Base-by-base conservation (phyloP, 2,797 vertebrate species). In the Agapornis canus region DNA sequence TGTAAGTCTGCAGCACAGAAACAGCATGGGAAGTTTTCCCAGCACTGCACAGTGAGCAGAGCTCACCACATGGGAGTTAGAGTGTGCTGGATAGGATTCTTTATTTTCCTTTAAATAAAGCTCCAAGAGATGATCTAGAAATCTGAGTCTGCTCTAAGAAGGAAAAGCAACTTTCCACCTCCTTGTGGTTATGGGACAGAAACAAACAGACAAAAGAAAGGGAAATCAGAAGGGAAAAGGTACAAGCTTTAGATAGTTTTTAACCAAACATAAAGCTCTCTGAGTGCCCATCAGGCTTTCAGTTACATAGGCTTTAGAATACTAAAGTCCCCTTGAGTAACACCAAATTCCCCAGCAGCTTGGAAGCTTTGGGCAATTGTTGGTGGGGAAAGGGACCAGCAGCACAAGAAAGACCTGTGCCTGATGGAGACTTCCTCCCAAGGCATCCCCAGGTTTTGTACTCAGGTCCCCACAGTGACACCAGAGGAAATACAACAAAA, bases 361-460 rank as follows among this genome's bases (percentile, higher is more conserved):
- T 15, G 3, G 31, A 31, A 84, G 12, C 5, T 85, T 56, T 63
- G 22, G 6, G 18, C 6, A 21, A 63, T 66, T 49, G 14, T 6
- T 39, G 4, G 2, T 40, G 4, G 16, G 25, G 14, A 39, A 80
- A 60, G 4, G 6, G 10, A 52, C 9, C 6, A 5, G 7, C 5
- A 71, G 5, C 2, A 10, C 3, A 1, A n/a, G 2, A 7, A 65
- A 80, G 17, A 64, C n/a, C 32, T 2, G 1, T 10, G 0, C 17
- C 40, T 4, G 1, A 13, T 2, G 1, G 18, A 49, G 2, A 63
- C 5, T 13, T 77, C 12, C 32, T 2, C 21, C 45, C 27, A 22
- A 29, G 25, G 4, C 2, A 52, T 25, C 8, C 39, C 11, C 48
- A 65, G 2, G 11, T 18, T 73, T 59, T 37, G 37, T 9, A 12